Base-by-base conservation (phyloP, 2,797 vertebrate species). In the Pogonophryne albipinna region DNA sequence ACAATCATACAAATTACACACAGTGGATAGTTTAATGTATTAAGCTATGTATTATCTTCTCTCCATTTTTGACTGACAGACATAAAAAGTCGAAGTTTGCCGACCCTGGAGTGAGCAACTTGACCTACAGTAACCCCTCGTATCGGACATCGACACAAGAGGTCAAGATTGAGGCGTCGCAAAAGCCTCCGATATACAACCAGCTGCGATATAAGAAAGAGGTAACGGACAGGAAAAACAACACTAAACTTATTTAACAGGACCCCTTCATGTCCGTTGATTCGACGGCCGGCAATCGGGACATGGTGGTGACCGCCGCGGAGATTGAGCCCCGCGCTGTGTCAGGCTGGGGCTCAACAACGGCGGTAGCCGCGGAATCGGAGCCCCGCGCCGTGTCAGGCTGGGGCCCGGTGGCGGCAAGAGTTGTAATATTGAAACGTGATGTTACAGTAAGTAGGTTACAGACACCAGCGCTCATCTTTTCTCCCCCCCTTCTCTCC, bases 91-190 rank as follows among this genome's bases (percentile, higher is more conserved):
- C 96, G 2, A 99, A 99, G 94, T 96, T 99, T 78, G 96, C 97
- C 0, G 98, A 99, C 65, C 95, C 97, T 2, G 96, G 95, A 20
- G 91, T 99, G 92, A 97, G 97, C 72, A 99, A 98, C 86, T 92
- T 99, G 71, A 99, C 98, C 16, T 99, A 99, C 92, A 99, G 97
- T 88, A 99, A 99, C 85, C 98, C 98, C 10, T 99, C 98, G 0
- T 99, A 99, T 80, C 94, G 98, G 52, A 99, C 97, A 0, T 99
- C 98, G 45, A 99, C 98, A 0, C 98, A 99, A 80, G 98, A 99
- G 81, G 98, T 99, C 60, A 99, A 99, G 93, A 98, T 99, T 4
- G 98, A 99, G 93, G 94, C 97, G 0, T 89, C 96, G 31, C 98
- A 98, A 41, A 98, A 99, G 85, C 97, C 97, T 38, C 90, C 95